Evolutionary conservation across 2,113 vertebrate species (phyloP).

Genomic region (Cottus gobio): DNA sequence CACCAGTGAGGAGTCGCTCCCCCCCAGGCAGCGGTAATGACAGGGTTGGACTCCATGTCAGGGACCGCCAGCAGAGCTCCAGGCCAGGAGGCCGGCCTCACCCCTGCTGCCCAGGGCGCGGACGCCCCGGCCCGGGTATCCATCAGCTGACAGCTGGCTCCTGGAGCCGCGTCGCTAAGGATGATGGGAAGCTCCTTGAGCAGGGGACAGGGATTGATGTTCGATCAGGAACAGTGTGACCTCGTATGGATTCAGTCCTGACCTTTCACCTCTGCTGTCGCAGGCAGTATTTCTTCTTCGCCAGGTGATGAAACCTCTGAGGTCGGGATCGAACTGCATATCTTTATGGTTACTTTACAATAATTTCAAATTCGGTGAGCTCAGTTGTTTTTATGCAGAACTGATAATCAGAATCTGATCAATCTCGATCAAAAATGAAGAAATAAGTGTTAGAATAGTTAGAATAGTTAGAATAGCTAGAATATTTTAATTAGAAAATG

Average conservation of each 20-base stretch:
- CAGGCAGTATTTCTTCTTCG: slow-evolving; percentile 30
- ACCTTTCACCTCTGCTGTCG: slow-evolving; percentile 49
- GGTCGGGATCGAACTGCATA: background rate
- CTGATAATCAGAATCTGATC: background rate
- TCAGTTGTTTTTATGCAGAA: background rate
- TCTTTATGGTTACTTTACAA: background rate
- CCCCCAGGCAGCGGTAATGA: slow-evolving; percentile 58
- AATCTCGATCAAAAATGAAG: background rate
- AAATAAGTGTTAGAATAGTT: too few species aligned
- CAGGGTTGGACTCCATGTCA: slow-evolving; percentile 30
- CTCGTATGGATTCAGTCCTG: slow-evolving; percentile 52
- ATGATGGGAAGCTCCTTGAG: slow-evolving; percentile 47
- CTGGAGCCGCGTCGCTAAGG: background rate
- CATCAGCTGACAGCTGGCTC: slow-evolving; percentile 43
- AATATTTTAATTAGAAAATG: background rate
- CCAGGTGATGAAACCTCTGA: slow-evolving; percentile 1
- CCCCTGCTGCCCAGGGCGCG: slow-evolving; percentile 1
- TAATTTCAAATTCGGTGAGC: background rate
- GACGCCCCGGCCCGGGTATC: slow-evolving; percentile 11
- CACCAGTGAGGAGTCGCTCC: slow-evolving; percentile 31
- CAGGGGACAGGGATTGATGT: slow-evolving; percentile 55
- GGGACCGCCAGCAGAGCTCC: slow-evolving; percentile 54
- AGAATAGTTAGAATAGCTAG: too few species aligned
- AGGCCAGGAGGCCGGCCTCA: slow-evolving; percentile 22
- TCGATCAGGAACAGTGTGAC: slow-evolving; percentile 15